Evolutionary conservation across 1,140 invertebrate genomes (phyloP), one percentile per base, ranked within the genome.

Genomic region (Trachymyrmex cornetzi): DNA sequence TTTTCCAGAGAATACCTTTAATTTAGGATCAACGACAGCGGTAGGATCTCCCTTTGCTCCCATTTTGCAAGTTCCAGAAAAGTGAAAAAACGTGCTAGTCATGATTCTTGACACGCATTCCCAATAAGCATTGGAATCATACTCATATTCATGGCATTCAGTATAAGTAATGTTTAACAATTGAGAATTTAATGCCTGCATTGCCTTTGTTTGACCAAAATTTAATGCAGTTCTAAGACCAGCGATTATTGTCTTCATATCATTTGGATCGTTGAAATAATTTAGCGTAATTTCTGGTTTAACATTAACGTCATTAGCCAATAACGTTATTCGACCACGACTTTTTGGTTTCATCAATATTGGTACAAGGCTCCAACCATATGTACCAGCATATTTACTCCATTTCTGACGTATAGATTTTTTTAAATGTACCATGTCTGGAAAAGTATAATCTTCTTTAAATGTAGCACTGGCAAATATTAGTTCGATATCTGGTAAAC

Each of bases 401-500:
- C 97, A 95, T 30, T 96, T 92, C 16, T 96, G 95, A 57, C 95
- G 95, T 27, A 97, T 95, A n/a, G 24, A 12, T 0, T 72, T 12
- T 2, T 69, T 27, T 2, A 86, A 12, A 0, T 96, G 96, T 1
- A 55, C 0, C 3, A 34, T 7, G 0, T 95, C 91, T 14, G 95
- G 95, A 86, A 96, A 96, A 0, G 9, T 0, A 16, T 24, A 44
- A 2, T 69, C 14, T 24, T 96, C 94, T 63, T 95, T 96, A 30
- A 97, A 91, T 11, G 96, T 96, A 0, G 95, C 95, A 22, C 94
- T 94, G 4, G 96, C 95, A 89, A 97, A 97, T 6, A 98, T 95
- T 12, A 98, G 91, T 92, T 98, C 97, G 79, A 98, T 96, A 88
- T 98, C 97, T 0, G 98, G 97, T 95, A 97, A 97, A 44, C 96